Evolutionary conservation across 2,797 vertebrate species (phyloP).

Genomic region (Discoglossus pictus): DNA sequence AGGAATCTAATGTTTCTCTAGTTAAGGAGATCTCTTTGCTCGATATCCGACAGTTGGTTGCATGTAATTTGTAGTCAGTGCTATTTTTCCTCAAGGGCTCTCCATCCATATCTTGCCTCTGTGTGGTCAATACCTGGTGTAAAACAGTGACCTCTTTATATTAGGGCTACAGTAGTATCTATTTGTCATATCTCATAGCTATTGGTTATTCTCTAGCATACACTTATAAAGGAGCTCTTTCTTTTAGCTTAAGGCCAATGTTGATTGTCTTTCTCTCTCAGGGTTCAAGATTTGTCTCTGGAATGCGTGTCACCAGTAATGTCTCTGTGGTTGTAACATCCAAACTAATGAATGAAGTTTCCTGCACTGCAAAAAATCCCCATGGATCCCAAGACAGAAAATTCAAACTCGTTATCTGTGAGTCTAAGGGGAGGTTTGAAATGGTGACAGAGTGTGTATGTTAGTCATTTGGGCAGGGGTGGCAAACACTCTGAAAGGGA

Average conservation of each 20-base stretch:
- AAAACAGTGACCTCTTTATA: too few relatives aligned
- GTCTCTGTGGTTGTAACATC: not conserved
- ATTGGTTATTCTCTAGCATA: too few relatives aligned
- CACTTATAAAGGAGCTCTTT: too few relatives aligned
- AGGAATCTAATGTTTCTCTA: too few relatives aligned
- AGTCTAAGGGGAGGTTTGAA: slow-evolving; percentile 3
- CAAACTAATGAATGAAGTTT: slow-evolving; percentile 37
- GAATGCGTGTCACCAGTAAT: not conserved
- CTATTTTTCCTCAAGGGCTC: not conserved
- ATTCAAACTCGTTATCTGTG: slow-evolving; percentile 58
- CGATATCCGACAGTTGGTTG: too few relatives aligned
- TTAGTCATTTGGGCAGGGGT: too few relatives aligned
- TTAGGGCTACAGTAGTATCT: too few relatives aligned
- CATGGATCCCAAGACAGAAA: slow-evolving; percentile 61
- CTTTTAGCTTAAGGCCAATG: too few relatives aligned
- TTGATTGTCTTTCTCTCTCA: not conserved
- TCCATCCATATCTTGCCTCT: not conserved
- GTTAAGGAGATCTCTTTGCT: too few relatives aligned
- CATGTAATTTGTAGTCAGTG: too few relatives aligned
- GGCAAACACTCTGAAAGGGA: too few relatives aligned
- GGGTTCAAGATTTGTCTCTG: not conserved
- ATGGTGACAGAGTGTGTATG: not conserved
- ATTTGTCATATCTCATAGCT: too few relatives aligned
- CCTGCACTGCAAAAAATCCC: slow-evolving; percentile 72
- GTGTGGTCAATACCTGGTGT: slow-evolving; percentile 3